Evolutionary conservation across 2,797 vertebrate species (phyloP).

Genomic region (Acomys russatus): DNA sequence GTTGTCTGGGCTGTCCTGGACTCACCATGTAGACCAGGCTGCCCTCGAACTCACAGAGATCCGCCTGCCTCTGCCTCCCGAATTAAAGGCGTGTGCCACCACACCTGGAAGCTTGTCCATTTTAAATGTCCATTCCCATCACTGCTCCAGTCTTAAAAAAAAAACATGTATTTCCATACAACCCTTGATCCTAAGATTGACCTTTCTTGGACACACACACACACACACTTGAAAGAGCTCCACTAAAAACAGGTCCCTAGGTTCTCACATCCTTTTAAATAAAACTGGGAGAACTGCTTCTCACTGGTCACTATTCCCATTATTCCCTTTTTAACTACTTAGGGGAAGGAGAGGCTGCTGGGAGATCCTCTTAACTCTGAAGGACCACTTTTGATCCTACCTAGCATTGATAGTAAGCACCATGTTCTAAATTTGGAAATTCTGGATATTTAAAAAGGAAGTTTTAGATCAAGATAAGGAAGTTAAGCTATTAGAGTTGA

Average conservation of each 20-base stretch:
- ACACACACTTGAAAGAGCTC: background rate
- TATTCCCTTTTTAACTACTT: background rate
- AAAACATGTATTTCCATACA: background rate
- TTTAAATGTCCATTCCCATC: slow-evolving; percentile 43
- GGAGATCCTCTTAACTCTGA: background rate
- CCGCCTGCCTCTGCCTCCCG: no score
- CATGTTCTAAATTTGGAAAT: slow-evolving; percentile 53
- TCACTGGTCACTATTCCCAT: background rate
- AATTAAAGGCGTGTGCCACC: no score
- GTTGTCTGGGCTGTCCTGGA: no score
- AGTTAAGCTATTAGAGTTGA: no score
- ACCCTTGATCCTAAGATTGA: background rate
- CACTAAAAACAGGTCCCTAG: slow-evolving; percentile 57
- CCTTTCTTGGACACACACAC: background rate
- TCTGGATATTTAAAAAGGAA: slow-evolving; percentile 19
- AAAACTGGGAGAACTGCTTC: background rate
- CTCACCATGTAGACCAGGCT: no score
- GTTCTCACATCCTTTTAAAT: background rate
- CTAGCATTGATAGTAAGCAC: background rate
- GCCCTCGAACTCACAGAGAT: no score
- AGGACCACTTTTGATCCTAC: background rate
- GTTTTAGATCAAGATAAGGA: no score
- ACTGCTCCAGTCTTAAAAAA: background rate
- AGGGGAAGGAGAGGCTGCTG: background rate
- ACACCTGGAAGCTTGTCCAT: slow-evolving; percentile 28